Base-by-base conservation (phyloP, 2,797 vertebrate species). In the Typhlichthys subterraneus region DNA sequence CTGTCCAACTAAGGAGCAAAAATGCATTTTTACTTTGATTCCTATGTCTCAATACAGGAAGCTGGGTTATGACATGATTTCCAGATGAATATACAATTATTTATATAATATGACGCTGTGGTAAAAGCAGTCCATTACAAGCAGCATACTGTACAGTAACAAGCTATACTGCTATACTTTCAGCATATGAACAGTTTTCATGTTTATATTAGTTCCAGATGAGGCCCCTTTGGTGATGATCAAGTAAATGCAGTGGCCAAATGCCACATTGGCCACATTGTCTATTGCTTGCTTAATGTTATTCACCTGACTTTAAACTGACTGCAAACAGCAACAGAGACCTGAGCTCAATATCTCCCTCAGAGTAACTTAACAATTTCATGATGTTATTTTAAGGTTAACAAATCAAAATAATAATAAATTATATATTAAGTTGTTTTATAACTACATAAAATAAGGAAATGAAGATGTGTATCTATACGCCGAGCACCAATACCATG, bases 361-460 rank as follows among this genome's bases (percentile, higher is more conserved):
- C 15, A 23, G 50, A 52, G 17, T 10, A 9, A 52, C 45, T 38
- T 38, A 38, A 38, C 19, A 19, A 19, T 19, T 19, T 5, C 33
- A 38, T 38, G 5, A 1, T 38, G 33, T 38, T 38, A 38, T 38
- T 38, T 7, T 38, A 38, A 1, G 5, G 33, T 38, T 38, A 5
- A 6, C 38, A 42, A 42, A 42, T 7, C 38, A 42, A 17, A 17
- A 17, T 17, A 17, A 17, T 17, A 42, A 29, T 29, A 29, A 29
- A 29, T 29, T 29, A 3, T 29, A 29, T 29, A 29, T 29, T 4
- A 29, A 29, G 38, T 42, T 42, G 8, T 42, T 42, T 42, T 42
- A 42, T 8, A 42, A 70, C 59, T 62, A 66, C 60, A 66, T 62
- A 70, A 46, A 23, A 47, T 61, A 63, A 64, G 61, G 70, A 77